Evolutionary conservation across 2,888 invertebrate genomes (phyloP), one percentile per base, ranked within the genome.

Genomic region (Acronicta leporina): DNA sequence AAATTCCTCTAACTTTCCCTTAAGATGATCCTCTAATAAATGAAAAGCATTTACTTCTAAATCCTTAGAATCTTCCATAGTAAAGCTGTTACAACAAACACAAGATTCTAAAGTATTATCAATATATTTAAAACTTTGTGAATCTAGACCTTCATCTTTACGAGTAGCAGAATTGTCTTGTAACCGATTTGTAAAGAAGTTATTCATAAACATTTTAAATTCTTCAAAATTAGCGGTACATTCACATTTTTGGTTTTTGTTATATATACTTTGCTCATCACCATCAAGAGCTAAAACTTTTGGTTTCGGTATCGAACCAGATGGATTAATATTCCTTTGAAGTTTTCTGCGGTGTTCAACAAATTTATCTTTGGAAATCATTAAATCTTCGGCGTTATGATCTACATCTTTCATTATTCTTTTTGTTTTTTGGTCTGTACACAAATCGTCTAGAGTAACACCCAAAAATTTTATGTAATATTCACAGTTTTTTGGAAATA

Each of bases 31-130:
- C 72, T 89, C 86, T 49, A 94, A 75, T 63, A 94, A 86, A 60
- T 88, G 75, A 80, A 92, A 94, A 35, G 89, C 80, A 69, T 94
- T 94, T 1, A 87, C 70, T 85, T 94, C 93, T 68, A 94, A 83
- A 46, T 94, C 88, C 50, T 81, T 82, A 30, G 84, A 77, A 45
- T 84, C 79, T 20, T 86, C 86, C 33, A 50, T 35, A 60, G 78
- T 75, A n/a, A 62, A 46, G 42, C 38, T 57, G 33, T 77, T 68
- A 63, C 90, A 92, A 72, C 92, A 93, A 51, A 90, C 69, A 73
- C 93, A 92, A 51, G 72, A 66, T 62, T 83, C 79, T 42, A 71
- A 49, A 15, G 44, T 69, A 7, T 58, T 46, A 14, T 42, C 56
- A 14, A 20, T 38, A 35, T 63, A 43, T 55, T 63, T 76, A 5